phyloP scores from a whole-genome alignment of 2,113 vertebrate genomes.

The Sphaerodactylus townsendi region DNA sequence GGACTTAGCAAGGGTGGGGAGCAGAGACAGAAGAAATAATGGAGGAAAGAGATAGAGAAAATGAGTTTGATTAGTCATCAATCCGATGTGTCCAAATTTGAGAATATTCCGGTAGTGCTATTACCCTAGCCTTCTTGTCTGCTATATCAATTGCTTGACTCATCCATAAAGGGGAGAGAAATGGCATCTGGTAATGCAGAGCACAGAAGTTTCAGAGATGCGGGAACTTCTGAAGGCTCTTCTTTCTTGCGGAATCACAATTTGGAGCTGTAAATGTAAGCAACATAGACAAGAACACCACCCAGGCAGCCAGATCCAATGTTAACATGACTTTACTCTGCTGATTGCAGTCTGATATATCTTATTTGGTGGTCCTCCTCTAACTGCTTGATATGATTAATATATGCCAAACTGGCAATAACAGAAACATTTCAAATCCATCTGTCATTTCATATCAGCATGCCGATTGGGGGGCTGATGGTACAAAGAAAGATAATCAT shows the following conservation, averaged over 20 bases:
- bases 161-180: constrained; percentile 2
- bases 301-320: not conserved
- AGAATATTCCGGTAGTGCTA: not conserved
- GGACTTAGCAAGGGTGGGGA: not conserved
- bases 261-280: not conserved
- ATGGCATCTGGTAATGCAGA: constrained; percentile 10
- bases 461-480: not conserved
- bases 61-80: constrained; percentile 5
- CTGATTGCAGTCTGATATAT: not conserved
- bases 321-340: not conserved
- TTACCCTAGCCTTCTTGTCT: not conserved
- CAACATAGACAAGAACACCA: not conserved
- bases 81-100: not conserved
- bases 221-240: constrained; percentile 12
- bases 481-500: not conserved
- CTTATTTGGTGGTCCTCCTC: not conserved
- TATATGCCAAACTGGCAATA: not conserved
- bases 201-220: constrained; percentile 3
- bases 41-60: not conserved
- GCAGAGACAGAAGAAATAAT: not conserved
- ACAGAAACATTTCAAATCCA: not conserved
- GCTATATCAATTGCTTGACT: not conserved
- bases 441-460: not conserved
- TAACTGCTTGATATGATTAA: not conserved
- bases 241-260: not conserved